Base-by-base conservation (phyloP, 2,888 invertebrate genomes). In the Chymomyza caudatula region DNA sequence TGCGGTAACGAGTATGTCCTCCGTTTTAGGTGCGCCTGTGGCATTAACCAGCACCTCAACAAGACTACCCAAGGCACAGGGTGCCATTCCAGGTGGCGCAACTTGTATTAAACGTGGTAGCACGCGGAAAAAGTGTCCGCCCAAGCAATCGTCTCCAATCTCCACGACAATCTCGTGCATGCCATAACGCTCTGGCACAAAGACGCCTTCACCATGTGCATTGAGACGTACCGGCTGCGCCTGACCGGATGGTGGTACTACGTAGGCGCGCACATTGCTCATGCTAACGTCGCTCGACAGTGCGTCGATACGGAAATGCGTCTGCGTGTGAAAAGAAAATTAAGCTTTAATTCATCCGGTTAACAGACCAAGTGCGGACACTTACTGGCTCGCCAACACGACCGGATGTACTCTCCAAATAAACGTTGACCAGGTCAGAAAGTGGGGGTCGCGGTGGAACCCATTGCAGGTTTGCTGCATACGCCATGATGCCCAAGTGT, bases 401-500 rank as follows among this genome's bases (percentile, higher is more conserved):
- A 19, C 96, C 96, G 23, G 96, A 96, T 59, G 96, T 96, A 53
- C 95, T 94, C 85, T 96, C 96, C 66, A 96, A 92, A 55, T 94
- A 94, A 0, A 97, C 94, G 67, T 94, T 93, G 60, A 97, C 92
- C 91, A 96, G 93, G 85, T 97, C 96, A 66, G 95, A 95, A 0
- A 97, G 92, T 4, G 96, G 95, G 11, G 96, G 95, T 53, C 96
- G 92, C 64, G 96, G 96, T 25, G 95, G 94, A 37, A 97, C 93
- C 94, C 97, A 97, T 77, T 96, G 95, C 91, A 97, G 96, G 88
- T 96, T 94, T 0, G 98, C 96, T 0, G 97, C 96, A 91, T 98
- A 98, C 0, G 98, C 97, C 99, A 99, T 99, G 65, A 98, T 96
- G 8, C 97, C 98, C 76, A 99, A 92, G 91, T 98, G 98, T 88